phyloP scores from a whole-genome alignment of 2,888 invertebrate species.

The Erebia aethiops region DNA sequence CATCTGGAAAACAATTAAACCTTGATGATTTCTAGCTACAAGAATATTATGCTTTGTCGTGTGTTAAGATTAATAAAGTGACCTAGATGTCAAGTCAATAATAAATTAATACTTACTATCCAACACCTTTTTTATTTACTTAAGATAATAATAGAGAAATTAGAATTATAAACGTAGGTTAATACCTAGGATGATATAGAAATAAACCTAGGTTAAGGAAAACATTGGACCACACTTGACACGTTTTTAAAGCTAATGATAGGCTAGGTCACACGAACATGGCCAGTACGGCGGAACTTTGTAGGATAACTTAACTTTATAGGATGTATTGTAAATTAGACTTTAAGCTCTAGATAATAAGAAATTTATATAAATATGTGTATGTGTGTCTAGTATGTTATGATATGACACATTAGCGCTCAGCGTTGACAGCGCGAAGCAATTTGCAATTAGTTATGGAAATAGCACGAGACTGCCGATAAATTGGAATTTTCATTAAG shows the following conservation, averaged over 20 bases:
- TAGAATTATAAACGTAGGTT: neutral
- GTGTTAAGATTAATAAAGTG: too few species aligned
- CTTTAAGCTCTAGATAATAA: constrained; percentile 25
- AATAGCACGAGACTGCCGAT: constrained; percentile 64
- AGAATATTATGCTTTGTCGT: too few species aligned
- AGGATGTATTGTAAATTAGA: constrained; percentile 25
- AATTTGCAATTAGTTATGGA: constrained; percentile 82
- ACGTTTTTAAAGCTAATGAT: constrained; percentile 42
- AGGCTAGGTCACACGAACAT: constrained; percentile 36
- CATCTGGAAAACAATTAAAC: constrained; percentile 84
- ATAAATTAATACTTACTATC: neutral
- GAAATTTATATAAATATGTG: constrained; percentile 16
- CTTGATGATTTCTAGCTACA: too few species aligned
- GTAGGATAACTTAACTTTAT: too few species aligned
- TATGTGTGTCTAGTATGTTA: constrained; percentile 25
- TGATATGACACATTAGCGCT: constrained; percentile 79
- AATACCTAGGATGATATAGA: neutral
- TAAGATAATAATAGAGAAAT: neutral
- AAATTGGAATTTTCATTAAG: too few species aligned
- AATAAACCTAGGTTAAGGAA: constrained; percentile 9
- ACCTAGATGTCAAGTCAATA: neutral
- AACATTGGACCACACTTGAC: constrained; percentile 32
- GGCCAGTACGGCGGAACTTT: constrained; percentile 20
- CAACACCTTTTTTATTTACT: neutral
- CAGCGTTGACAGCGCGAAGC: constrained; percentile 71